These are phyloP conservation scores for Cetonia aurata DNA, from an alignment of 2,888 invertebrate species.

Conservation along the genomic window DNA sequence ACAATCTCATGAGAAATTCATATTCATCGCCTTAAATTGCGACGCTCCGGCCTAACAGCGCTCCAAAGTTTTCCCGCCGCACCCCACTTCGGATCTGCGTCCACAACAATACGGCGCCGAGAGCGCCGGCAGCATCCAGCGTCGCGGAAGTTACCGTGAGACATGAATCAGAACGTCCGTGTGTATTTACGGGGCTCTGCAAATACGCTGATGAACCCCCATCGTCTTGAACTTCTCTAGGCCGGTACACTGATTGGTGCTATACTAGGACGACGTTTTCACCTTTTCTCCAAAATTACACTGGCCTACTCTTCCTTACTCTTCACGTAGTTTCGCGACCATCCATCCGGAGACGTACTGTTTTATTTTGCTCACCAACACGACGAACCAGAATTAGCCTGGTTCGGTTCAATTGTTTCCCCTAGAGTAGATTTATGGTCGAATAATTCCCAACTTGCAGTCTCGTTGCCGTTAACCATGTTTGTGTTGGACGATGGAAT, in stretches of 20 bases:
- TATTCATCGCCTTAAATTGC: conserved; percentile 28
- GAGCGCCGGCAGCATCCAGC: conserved; percentile 1
- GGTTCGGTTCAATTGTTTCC: conserved; percentile 26
- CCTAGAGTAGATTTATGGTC: conserved; percentile 26
- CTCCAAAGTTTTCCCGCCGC: neutral
- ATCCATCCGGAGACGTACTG: neutral
- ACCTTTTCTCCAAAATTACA: conserved; percentile 2
- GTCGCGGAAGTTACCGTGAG: conserved; percentile 16
- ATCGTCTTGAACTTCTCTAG: conserved; percentile 42
- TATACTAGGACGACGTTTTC: conserved; percentile 11
- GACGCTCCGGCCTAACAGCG: conserved; percentile 6
- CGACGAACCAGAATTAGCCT: conserved; percentile 22
- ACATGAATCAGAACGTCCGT: conserved; percentile 34
- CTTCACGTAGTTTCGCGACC: neutral
- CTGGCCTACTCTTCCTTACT: neutral
- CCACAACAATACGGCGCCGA: conserved; percentile 13
- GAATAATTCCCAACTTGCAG: conserved; percentile 20
- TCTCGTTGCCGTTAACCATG: conserved; percentile 1
- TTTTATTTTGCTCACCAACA: conserved; percentile 23
- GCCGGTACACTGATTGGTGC: conserved; percentile 24
- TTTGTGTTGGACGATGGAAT: conserved; percentile 8
- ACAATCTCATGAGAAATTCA: conserved; percentile 14
- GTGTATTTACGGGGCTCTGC: conserved; percentile 39
- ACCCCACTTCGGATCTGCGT: neutral
- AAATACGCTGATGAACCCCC: conserved; percentile 45